Conservation (phyloP, 2,888 invertebrate species). For the Athalia circularis region DNA sequence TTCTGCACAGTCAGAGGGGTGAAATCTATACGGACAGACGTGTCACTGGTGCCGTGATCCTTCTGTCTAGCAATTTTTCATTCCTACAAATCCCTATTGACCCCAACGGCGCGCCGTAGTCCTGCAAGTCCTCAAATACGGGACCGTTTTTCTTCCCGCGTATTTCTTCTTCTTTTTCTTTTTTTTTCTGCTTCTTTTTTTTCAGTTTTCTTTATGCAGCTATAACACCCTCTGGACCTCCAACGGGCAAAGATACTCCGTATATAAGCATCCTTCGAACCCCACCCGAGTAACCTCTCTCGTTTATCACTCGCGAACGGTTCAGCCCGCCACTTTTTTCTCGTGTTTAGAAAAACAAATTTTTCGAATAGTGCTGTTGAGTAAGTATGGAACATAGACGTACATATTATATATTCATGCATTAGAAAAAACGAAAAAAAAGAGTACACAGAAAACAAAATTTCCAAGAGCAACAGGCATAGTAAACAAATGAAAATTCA, state of each 20-base stretch:
- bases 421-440: too few relatives aligned
- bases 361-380: not conserved
- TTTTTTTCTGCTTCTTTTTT: not conserved
- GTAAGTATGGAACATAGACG: not conserved
- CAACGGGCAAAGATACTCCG: conserved; percentile 6
- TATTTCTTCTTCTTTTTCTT: not conserved
- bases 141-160: not conserved
- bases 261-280: not conserved
- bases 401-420: too few relatives aligned
- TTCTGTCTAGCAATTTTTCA: conserved; percentile 50
- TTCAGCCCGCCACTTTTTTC: not conserved
- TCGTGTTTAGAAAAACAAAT: not conserved
- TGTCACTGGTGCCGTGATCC: conserved; percentile 20
- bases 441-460: too few relatives aligned
- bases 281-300: conserved; percentile 14
- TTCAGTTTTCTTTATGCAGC: too few relatives aligned
- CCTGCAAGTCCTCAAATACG: conserved; percentile 15
- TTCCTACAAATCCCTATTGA: conserved; percentile 54
- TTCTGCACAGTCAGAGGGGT: not conserved
- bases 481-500: too few relatives aligned
- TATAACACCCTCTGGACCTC: conserved; percentile 23
- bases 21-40: conserved; percentile 33
- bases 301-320: conserved; percentile 26
- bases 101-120: conserved; percentile 39
- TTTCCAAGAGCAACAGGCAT: too few relatives aligned